Conservation (phyloP, 2,113 vertebrate genomes). For the Atrichornis clamosus region DNA sequence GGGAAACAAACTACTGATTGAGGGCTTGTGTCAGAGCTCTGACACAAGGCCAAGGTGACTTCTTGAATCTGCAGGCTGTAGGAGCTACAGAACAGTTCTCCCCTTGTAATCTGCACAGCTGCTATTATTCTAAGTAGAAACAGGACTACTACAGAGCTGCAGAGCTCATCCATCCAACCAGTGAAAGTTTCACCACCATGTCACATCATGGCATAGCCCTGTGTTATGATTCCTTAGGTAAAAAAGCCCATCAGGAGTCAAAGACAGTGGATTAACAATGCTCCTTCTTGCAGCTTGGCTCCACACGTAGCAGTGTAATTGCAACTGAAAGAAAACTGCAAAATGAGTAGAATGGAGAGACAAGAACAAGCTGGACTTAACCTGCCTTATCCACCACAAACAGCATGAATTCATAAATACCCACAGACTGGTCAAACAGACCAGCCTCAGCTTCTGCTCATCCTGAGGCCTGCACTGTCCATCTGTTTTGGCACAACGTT, state of each 20-base stretch:
- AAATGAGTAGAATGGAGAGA: neutral
- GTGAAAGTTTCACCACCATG: neutral
- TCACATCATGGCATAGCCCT: rapidly evolving
- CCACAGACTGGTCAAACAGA: neutral
- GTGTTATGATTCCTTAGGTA: neutral
- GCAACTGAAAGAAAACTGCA: neutral
- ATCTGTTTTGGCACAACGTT: neutral
- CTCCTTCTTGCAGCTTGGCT: neutral
- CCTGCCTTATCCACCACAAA: neutral
- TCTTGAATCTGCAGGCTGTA: neutral
- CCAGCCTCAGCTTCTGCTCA: neutral
- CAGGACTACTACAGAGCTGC: neutral
- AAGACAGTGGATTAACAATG: neutral
- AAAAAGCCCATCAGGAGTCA: neutral
- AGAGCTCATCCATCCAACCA: neutral
- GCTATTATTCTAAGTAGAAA: neutral
- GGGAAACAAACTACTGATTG: neutral
- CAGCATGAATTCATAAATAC: neutral
- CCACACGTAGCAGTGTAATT: neutral
- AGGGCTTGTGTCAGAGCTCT: neutral
- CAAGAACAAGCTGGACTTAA: neutral
- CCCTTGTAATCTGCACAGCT: neutral
- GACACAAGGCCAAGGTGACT: neutral
- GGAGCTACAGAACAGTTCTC: neutral
- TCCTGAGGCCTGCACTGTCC: neutral